Evolutionary conservation across 2,888 invertebrate species (phyloP), one percentile per base, ranked within the genome.

Genomic region (Alloplasta piceator): DNA sequence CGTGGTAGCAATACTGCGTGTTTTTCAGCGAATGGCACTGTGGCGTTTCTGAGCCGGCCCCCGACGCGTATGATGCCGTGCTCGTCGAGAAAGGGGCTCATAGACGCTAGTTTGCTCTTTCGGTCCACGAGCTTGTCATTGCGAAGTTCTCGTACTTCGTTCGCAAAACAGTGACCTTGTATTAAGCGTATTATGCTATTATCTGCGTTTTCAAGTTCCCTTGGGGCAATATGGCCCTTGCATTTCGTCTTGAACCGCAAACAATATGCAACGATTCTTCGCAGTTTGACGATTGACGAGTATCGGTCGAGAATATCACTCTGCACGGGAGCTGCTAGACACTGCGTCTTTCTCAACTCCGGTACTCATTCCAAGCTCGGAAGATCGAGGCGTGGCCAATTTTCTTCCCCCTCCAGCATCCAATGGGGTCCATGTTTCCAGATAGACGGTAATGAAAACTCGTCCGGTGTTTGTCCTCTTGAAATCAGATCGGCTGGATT

Each of bases 371-470:
- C 52, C 4, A 52, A 36, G 16, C 36, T 73, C 1, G 46, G 43
- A 1, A 36, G 26, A 12, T n/a, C 56, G 1, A 56, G 16, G 5
- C n/a, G 26, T 9, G 79, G 77, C 67, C 73, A 78, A 0, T 39
- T n/a, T 3, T 52, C n/a, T 39, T 64, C 68, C 7, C 66, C 61
- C 26, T 43, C 16, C 16, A 36, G 39, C 12, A 80, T 6, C 78
- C 80, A 78, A 1, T n/a, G 5, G 2, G 78, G 74, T 38, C 80
- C 82, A 5, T 70, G 48, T 12, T 41, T 64, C 82, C 82, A 82
- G 63, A 74, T 58, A 6, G 43, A 38, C n/a, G 36, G 56, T 50
- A 41, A 12, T 1, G 39, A 5, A 12, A 72, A 71, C 14, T 72
- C 72, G 10, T 52, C 7, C 4, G 80, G 72, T 26, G 50, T 14